phyloP scores from a whole-genome alignment of 2,797 vertebrate genomes.

The Diceros bicornis region DNA sequence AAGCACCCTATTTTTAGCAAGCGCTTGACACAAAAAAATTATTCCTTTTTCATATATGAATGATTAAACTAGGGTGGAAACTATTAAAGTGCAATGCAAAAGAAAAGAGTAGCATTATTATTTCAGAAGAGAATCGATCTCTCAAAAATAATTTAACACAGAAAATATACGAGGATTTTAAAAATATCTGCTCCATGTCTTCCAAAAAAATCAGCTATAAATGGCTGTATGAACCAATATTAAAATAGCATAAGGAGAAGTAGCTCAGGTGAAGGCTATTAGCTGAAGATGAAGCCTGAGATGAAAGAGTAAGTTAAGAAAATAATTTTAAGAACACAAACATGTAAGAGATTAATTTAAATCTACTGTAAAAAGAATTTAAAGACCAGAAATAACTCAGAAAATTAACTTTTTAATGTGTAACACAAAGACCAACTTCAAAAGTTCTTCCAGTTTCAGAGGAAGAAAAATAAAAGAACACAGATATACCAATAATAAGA shows the following conservation, averaged over 20 bases:
- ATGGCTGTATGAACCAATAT: neutral
- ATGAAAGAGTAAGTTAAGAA: slow-evolving; percentile 15
- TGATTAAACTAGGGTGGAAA: neutral
- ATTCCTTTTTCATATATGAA: neutral
- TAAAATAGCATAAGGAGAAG: slow-evolving; percentile 33
- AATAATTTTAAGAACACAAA: slow-evolving; percentile 41
- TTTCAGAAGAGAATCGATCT: slow-evolving; percentile 28
- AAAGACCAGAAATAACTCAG: slow-evolving; percentile 15
- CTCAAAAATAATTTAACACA: slow-evolving; percentile 58
- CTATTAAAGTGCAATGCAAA: neutral
- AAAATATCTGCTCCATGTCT: neutral
- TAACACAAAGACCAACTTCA: neutral
- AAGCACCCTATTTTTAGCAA: neutral
- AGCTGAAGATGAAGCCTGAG: neutral
- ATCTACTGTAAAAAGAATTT: slow-evolving; percentile 6
- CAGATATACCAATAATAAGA: neutral
- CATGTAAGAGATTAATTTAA: slow-evolving; percentile 57
- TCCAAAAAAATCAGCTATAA: slow-evolving; percentile 20
- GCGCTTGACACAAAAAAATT: neutral
- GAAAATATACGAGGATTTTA: neutral
- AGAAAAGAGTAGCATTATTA: neutral
- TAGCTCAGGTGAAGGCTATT: neutral
- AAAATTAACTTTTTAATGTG: slow-evolving; percentile 57
- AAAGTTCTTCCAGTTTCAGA: slow-evolving; percentile 17
- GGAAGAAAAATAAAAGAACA: slow-evolving; percentile 12